Conservation (phyloP, 1,140 invertebrate genomes). For the Epicauta chinensis region DNA sequence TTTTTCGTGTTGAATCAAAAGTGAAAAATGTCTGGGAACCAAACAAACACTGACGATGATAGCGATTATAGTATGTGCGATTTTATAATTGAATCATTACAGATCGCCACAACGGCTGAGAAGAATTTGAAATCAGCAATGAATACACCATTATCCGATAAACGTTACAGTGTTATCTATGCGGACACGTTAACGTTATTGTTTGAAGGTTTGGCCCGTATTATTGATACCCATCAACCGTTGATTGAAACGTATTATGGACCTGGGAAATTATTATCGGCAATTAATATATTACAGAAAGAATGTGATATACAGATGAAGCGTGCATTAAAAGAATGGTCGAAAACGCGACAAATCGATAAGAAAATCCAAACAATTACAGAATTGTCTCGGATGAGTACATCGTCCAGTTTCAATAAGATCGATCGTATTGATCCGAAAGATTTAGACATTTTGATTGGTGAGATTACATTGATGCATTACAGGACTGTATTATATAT, state of each 20-base stretch:
- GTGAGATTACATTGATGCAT: constrained; percentile 89
- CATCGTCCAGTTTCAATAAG: constrained; percentile 41
- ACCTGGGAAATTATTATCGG: constrained; percentile 65
- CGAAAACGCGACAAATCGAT: constrained; percentile 63
- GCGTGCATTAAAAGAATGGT: constrained; percentile 71
- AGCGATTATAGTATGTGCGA: neutral
- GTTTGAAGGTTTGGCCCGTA: constrained; percentile 83
- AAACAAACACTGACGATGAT: neutral
- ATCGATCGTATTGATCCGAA: constrained; percentile 70
- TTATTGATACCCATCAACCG: constrained; percentile 87
- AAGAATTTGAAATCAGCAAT: constrained; percentile 64
- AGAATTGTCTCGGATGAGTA: constrained; percentile 47
- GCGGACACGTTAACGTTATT: constrained; percentile 77
- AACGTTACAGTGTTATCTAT: constrained; percentile 68
- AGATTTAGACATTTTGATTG: constrained; percentile 80
- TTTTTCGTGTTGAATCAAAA: too few species aligned
- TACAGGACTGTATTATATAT: constrained; percentile 86
- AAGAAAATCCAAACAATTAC: constrained; percentile 59
- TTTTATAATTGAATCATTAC: constrained; percentile 16
- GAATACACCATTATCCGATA: constrained; percentile 59
- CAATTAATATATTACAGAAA: constrained; percentile 69
- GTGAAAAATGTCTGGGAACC: too few species aligned
- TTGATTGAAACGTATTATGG: constrained; percentile 93
- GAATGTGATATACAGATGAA: constrained; percentile 78
- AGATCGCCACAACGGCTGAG: constrained; percentile 64